Evolutionary conservation across 1,140 invertebrate genomes (phyloP).

Genomic region (Brachionus rotundiformis): DNA sequence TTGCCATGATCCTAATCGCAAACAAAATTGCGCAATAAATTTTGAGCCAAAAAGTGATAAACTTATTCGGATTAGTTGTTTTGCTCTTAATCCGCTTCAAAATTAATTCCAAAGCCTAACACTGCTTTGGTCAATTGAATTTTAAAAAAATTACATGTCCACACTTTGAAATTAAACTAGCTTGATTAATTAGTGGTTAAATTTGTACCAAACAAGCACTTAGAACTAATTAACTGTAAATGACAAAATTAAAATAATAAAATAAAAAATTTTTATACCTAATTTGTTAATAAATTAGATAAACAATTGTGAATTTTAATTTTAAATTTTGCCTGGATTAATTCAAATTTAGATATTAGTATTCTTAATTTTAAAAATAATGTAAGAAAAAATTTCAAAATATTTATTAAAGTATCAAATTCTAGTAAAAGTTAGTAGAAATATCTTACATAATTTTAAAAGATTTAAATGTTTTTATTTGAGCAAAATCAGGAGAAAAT

Average conservation of each 20-base stretch:
- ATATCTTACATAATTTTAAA: not conserved
- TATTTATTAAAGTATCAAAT: not conserved
- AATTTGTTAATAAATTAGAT: too few relatives aligned
- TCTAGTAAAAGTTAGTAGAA: not conserved
- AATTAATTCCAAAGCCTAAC: not conserved
- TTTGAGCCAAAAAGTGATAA: not conserved
- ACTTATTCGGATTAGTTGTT: not conserved
- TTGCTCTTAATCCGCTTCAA: not conserved
- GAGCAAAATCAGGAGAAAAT: not conserved
- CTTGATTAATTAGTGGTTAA: too few relatives aligned
- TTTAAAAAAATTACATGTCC: too few relatives aligned
- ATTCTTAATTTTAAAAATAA: too few relatives aligned
- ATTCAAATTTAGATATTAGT: too few relatives aligned
- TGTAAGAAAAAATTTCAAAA: not conserved
- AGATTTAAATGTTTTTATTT: not conserved
- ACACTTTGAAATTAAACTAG: too few relatives aligned
- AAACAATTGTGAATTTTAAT: too few relatives aligned
- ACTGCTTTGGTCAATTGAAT: not conserved
- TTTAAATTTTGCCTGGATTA: too few relatives aligned
- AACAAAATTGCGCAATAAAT: slow-evolving; percentile 14
- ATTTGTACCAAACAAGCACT: too few relatives aligned
- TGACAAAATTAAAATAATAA: too few relatives aligned
- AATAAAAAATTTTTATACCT: not conserved
- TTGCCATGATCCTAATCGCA: not conserved
- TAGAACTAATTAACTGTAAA: too few relatives aligned